phyloP scores from a whole-genome alignment of 1,140 invertebrate genomes.

The Diplogasteroides magnus region DNA sequence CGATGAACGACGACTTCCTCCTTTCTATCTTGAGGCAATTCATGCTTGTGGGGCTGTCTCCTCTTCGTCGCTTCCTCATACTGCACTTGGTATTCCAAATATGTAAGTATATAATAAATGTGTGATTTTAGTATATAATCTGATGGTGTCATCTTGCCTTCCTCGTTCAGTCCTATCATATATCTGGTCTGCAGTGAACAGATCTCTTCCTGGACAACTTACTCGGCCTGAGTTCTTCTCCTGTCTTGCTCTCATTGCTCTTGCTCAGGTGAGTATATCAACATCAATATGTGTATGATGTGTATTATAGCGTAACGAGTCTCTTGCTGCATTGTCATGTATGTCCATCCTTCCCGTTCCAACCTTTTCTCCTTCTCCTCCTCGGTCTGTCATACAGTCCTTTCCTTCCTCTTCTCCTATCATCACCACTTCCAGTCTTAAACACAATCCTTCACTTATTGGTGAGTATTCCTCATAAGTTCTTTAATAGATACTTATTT shows the following conservation, averaged over 20 bases:
- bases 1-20: conserved; percentile 40
- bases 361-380: not conserved
- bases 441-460: not conserved
- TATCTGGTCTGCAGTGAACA: conserved; percentile 46
- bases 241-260: conserved; percentile 43
- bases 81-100: conserved; percentile 21
- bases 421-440: not conserved
- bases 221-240: conserved; percentile 47
- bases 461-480: too few relatives aligned
- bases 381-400: not conserved
- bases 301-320: not conserved
- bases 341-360: not conserved
- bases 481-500: too few relatives aligned
- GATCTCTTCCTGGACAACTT: conserved; percentile 38
- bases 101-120: conserved; percentile 2
- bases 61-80: conserved; percentile 35
- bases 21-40: conserved; percentile 44
- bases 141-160: conserved; percentile 39
- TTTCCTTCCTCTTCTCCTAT: not conserved
- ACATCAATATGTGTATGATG: not conserved
- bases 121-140: conserved; percentile 34
- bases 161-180: conserved; percentile 32
- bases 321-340: not conserved
- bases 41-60: conserved; percentile 37
- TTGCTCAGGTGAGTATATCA: conserved; percentile 38